phyloP scores from a whole-genome alignment of 2,888 invertebrate species.

The Mayetiola destructor region DNA sequence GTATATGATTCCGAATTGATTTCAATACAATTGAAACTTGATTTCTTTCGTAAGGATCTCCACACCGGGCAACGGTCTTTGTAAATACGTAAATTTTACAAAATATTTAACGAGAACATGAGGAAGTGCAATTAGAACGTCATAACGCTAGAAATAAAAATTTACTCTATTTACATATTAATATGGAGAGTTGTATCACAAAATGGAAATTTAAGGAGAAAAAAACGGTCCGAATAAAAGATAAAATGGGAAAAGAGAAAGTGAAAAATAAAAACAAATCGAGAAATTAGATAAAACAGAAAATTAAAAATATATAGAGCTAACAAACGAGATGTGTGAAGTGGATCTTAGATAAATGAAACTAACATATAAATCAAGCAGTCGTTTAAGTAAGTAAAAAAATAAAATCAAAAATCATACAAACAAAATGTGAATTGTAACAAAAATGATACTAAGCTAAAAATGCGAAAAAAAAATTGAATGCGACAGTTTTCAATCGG shows the following conservation, averaged over 20 bases:
- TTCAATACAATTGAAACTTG: no score
- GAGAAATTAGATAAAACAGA: slow-evolving; percentile 23
- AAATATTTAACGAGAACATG: no score
- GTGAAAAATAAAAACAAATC: slow-evolving; percentile 27
- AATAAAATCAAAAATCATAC: slow-evolving; percentile 2
- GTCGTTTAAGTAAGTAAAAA: slow-evolving; percentile 15
- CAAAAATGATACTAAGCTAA: no score
- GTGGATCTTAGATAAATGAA: slow-evolving; percentile 36
- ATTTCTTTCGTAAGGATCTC: no score
- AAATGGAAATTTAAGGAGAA: slow-evolving; percentile 28
- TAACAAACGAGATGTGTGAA: slow-evolving; percentile 33
- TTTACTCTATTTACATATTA: slow-evolving; percentile 43
- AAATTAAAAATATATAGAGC: slow-evolving; percentile 18
- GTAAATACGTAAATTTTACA: no score
- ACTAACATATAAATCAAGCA: slow-evolving; percentile 19
- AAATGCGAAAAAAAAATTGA: no score
- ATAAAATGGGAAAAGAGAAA: slow-evolving; percentile 37
- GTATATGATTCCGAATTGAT: no score
- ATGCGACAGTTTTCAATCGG: no score
- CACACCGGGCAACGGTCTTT: no score
- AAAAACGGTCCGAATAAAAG: no score
- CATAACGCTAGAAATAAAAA: slow-evolving; percentile 33
- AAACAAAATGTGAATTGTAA: no score
- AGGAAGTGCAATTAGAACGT: slow-evolving; percentile 46
- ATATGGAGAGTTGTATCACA: slow-evolving; percentile 39